Base-by-base conservation (phyloP, 2,113 vertebrate genomes). In the Halichoeres trimaculatus region DNA sequence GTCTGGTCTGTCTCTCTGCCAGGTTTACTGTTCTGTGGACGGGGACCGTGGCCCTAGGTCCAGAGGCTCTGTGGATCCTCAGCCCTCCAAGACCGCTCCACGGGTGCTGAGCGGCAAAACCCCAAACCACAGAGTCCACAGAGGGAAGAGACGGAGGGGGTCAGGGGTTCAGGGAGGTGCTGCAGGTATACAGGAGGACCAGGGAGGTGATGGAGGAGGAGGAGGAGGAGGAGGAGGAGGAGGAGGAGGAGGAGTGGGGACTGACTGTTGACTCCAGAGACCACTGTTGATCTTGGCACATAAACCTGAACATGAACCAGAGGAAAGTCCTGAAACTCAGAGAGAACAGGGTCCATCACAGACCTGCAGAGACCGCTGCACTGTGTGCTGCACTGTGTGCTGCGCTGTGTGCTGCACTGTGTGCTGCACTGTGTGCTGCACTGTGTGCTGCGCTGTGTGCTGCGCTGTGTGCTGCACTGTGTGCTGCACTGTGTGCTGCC, bases 51-150 rank as follows among this genome's bases (percentile, higher is more conserved):
- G 85, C 77, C 68, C 45, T 51, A 58, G 85, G 87, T 74, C 19
- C 22, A 45, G 76, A 57, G 73, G 64, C 45, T 85, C 74, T 53
- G 54, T 66, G 74, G 85, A 72, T 81, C 76, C 57, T 10, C 48
- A 2, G 68, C 66, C 58, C 64, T 82, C 87, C 87, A 87, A 79
- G 68, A 90, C 83, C 78, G 70, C 64, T 82, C 81, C 30, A 10
- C 48, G 83, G 76, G 74, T 59, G 72, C 57, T 35, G 48, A 57
- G 76, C 52, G 78, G 81, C 81, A 59, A 85, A 88, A 73, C 87
- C 85, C 85, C 75, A 86, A 84, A 76, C 90, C 90, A 82, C 91
- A 87, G 67, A 83, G 52, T 68, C 85, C 83, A 79, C 87, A 81
- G 88, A 75, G 61, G 73, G 61, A 74, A 70, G 76, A 86, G 86